Base-by-base conservation (phyloP, 2,888 invertebrate genomes). In the Athalia rosae region DNA sequence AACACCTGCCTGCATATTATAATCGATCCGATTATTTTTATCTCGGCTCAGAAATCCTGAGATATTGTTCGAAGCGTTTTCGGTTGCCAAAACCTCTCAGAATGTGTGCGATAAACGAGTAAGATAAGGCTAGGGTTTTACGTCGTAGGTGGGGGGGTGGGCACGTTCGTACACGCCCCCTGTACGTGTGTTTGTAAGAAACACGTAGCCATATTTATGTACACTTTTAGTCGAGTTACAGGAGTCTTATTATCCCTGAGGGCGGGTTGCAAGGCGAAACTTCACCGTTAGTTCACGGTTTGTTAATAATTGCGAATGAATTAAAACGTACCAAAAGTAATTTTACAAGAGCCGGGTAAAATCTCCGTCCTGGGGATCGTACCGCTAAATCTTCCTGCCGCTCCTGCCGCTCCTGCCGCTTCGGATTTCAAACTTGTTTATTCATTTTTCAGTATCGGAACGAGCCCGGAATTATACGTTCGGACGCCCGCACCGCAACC, bases 261-360 rank as follows among this genome's bases (percentile, higher is more conserved):
- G 74, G 74, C 13, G 45, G 9, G 62, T 28, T n/a, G 11, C 28
- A 28, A 2, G n/a, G 13, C 11, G 13, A 74, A 74, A 74, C 61
- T 74, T 74, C 11, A 8, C 47, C 48, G 47, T 74, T 62, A 28
- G 74, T 74, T 74, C 61, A 62, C 47, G 50, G 61, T 74, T 74
- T 74, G 47, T 74, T 61, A 74, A 74, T 74, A 61, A 74, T 61
- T 74, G 59, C 48, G 62, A 62, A 74, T 61, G 74, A 74, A 74
- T 74, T 59, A 62, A 74, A 59, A 13, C 11, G 13, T 62, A 62
- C 61, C 45, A 28, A 62, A 43, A 53, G 45, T 43, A 76, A 77
- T 63, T 62, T 62, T 77, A 53, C 43, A n/a, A 28, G 56, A 15
- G 48, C 61, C 48, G 67, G 48, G 47, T 43, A 56, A 73, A 73